Evolutionary conservation across 2,797 vertebrate species (phyloP).

Genomic region (Ispidina picta): DNA sequence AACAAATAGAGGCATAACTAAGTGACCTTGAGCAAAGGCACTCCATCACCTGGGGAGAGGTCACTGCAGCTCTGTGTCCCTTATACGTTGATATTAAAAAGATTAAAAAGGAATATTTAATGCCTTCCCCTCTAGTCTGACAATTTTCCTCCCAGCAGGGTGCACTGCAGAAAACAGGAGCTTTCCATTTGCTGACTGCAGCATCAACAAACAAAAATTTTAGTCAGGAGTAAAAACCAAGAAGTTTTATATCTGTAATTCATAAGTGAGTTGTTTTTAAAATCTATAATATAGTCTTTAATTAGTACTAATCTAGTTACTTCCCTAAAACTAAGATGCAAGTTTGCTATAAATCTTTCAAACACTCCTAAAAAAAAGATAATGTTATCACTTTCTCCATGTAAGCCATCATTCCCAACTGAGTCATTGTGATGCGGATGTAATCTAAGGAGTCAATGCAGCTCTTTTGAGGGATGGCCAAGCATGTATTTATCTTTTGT

Average conservation of each 20-base stretch:
- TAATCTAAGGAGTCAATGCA: not conserved
- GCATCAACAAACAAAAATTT: not conserved
- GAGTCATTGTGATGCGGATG: not conserved
- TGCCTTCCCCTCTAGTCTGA: not conserved
- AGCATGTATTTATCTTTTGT: not conserved
- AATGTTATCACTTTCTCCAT: not conserved
- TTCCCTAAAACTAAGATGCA: not conserved
- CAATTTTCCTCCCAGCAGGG: conserved; percentile 16
- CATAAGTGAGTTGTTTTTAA: not conserved
- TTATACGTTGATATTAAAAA: not conserved
- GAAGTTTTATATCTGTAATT: not conserved
- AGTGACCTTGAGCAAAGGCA: conserved; percentile 11
- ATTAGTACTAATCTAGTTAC: not conserved
- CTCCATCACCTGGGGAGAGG: not conserved
- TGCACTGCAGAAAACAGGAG: not conserved
- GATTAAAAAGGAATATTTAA: conserved; percentile 11
- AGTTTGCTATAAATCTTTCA: not conserved
- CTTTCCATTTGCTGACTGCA: conserved; percentile 14
- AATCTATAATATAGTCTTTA: not conserved
- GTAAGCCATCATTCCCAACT: not conserved
- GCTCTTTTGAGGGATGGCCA: not conserved
- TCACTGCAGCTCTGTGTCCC: not conserved
- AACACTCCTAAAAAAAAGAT: not conserved
- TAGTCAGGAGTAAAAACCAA: not conserved
- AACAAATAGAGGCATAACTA: not conserved